Percentiles rank a stretch among this genome's conserved stretches.
Conservation (phyloP, 2,797 vertebrate species). For the Lacerta viridis region DNA sequence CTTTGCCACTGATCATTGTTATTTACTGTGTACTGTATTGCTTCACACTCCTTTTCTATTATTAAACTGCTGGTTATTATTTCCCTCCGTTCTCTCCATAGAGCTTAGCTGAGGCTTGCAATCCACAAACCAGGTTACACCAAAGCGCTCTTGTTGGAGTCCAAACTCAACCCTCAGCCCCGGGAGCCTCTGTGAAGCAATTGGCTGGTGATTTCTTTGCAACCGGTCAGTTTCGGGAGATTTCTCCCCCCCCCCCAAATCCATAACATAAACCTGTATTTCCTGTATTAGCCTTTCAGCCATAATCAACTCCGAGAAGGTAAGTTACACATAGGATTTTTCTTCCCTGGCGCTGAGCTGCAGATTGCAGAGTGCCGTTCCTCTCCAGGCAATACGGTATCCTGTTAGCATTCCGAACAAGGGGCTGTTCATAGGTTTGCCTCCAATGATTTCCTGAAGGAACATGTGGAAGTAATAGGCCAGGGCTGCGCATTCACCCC, state of each 20-base stretch:
- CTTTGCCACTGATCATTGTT: background rate
- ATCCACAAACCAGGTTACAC: background rate
- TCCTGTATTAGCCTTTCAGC: rapidly evolving
- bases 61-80: background rate
- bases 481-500: conserved; percentile 72
- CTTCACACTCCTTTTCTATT: background rate
- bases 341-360: background rate
- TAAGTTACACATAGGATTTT: background rate
- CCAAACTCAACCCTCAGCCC: no score
- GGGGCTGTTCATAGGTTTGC: conserved; percentile 79
- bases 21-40: background rate
- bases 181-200: background rate
- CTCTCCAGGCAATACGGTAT: conserved; percentile 82
- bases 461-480: conserved; percentile 98
- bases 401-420: conserved; percentile 82
- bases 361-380: conserved; percentile 62
- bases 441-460: conserved; percentile 83
- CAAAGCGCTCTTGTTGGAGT: no score
- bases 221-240: no score
- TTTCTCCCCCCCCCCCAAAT: background rate
- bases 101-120: background rate
- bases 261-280: background rate
- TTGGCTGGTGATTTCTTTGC: background rate
- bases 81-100: background rate
- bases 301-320: background rate